phyloP scores from a whole-genome alignment of 1,140 invertebrate species.

The Lepidurus arcticus region DNA sequence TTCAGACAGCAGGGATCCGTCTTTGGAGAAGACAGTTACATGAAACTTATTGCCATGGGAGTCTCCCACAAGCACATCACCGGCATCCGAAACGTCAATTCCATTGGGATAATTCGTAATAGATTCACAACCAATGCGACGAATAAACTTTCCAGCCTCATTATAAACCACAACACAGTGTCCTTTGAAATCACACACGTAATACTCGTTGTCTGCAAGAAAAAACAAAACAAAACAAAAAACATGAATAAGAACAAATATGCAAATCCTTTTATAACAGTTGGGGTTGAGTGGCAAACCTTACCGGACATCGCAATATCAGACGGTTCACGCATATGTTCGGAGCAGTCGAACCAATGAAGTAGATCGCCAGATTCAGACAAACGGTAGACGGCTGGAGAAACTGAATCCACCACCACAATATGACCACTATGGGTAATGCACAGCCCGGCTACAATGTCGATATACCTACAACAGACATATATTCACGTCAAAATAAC shows the following conservation, averaged over 20 bases:
- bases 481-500: slow-evolving; percentile 27
- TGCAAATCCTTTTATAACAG: background rate
- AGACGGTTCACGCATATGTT: slow-evolving; percentile 93
- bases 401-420: slow-evolving; percentile 94
- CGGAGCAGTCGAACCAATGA: slow-evolving; percentile 93
- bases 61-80: slow-evolving; percentile 92
- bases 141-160: slow-evolving; percentile 80
- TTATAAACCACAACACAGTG: slow-evolving; percentile 94
- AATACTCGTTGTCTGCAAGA: slow-evolving; percentile 80
- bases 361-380: slow-evolving; percentile 81
- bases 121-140: slow-evolving; percentile 89
- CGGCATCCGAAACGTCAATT: slow-evolving; percentile 92
- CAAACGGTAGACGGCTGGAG: slow-evolving; percentile 92
- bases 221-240: no score
- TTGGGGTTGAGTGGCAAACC: slow-evolving; percentile 35
- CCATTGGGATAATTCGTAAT: slow-evolving; percentile 96
- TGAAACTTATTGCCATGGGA: slow-evolving; percentile 97
- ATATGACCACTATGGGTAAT: slow-evolving; percentile 85
- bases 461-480: slow-evolving; percentile 67
- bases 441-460: slow-evolving; percentile 93
- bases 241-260: slow-evolving; percentile 19
- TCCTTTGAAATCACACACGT: slow-evolving; percentile 96
- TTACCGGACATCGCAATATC: slow-evolving; percentile 89
- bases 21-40: slow-evolving; percentile 84
- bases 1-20: slow-evolving; percentile 79